Conservation (phyloP, 2,888 invertebrate species). For the Patella pellucida region DNA sequence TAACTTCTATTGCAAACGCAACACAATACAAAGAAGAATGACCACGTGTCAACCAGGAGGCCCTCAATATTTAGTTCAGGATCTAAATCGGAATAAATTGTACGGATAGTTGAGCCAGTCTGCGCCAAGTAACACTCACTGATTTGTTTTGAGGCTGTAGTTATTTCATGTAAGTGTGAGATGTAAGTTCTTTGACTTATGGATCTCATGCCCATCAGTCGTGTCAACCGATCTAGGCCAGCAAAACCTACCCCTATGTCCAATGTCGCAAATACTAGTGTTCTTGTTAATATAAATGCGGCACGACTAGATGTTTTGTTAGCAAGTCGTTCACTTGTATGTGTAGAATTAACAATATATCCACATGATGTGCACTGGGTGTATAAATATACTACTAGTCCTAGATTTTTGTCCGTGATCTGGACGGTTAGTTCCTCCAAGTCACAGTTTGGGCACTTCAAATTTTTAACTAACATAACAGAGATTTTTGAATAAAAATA, state of each 20-base stretch:
- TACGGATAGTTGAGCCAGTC: too few relatives aligned
- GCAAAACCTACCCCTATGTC: background rate
- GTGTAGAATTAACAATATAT: background rate
- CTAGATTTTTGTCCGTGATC: background rate
- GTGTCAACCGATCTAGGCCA: background rate
- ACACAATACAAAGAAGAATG: too few relatives aligned
- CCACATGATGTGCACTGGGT: too few relatives aligned
- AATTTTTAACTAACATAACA: background rate
- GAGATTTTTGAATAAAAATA: background rate
- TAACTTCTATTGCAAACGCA: too few relatives aligned
- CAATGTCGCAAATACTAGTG: background rate
- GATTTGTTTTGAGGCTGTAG: too few relatives aligned
- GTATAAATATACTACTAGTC: background rate
- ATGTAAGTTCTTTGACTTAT: too few relatives aligned
- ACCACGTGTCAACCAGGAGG: too few relatives aligned
- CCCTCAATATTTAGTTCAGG: too few relatives aligned
- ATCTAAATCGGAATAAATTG: too few relatives aligned
- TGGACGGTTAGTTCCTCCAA: background rate
- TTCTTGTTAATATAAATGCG: background rate
- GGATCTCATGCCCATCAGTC: too few relatives aligned
- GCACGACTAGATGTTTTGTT: background rate
- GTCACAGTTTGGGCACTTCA: background rate
- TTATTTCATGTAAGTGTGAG: too few relatives aligned
- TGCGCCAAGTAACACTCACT: too few relatives aligned
- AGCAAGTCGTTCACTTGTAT: background rate